Evolutionary conservation across 1,140 invertebrate species (phyloP), one percentile per base, ranked within the genome.

Genomic region (Apis cerana): DNA sequence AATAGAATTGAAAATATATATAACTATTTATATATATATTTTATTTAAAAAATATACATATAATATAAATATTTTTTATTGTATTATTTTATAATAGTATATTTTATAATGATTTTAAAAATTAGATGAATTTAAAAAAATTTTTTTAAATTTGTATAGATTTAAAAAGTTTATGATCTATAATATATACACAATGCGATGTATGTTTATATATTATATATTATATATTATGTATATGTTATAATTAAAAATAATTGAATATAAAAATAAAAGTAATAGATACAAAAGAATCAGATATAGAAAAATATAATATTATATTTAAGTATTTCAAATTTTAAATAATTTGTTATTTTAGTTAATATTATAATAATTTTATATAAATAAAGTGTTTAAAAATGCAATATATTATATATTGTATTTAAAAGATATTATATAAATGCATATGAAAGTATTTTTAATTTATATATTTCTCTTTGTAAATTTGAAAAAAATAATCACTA

Each of bases 1-100:
- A 43, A 62, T 82, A 27, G 56, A 27, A 52, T 82, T 58, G 1
- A 17, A 75, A 33, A 80, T 27, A 56, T 67, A 56, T 76, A 9
- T 19, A 52, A 19, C 1, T 13, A 11, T 11, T 10, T 19, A 75
- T 75, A 17, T 48, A 62, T 27, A 27, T 27, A 1, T 23, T 15
- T 13, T 62, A 56, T 7, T 62, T 62, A 62, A 15, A 62, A 62
- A 62, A 27, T 27, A 9, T 8, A 15, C 0, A 8, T 27, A 27
- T 2, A 62, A 27, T 27, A 27, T 62, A 15, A 15, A 17, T 62
- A 15, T 15, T 12, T 15, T 15, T 15, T 43, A 43, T 43, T 43
- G 5, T 43, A 43, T 43, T 43, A 43, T 43, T 43, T 43, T 43
- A 43, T 43, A 43, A 43, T 43, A 43, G 12, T 15, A 9, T 15